A percentile compares a stretch with the other conserved stretches of the same genome.
Evolutionary conservation across 2,888 invertebrate species (phyloP).

Genomic region (Calameuta idolon): DNA sequence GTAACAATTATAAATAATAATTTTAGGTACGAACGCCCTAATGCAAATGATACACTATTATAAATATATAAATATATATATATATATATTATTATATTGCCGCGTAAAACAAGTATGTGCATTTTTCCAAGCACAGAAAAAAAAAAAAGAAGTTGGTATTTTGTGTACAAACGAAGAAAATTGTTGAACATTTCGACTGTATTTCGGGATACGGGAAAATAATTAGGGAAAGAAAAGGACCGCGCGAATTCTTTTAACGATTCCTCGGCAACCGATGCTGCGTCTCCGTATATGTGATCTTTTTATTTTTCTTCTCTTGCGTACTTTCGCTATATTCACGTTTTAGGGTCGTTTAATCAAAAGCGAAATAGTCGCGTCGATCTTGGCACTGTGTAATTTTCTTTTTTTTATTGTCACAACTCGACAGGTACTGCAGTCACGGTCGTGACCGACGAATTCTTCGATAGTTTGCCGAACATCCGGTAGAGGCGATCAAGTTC

Average conservation of each 20-base stretch:
- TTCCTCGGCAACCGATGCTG: neutral
- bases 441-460: neutral
- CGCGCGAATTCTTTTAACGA: neutral
- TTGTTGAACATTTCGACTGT: conserved; percentile 23
- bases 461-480: neutral
- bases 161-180: conserved; percentile 56
- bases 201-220: conserved; percentile 9
- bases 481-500: neutral
- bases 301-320: neutral
- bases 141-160: conserved; percentile 56
- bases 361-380: neutral
- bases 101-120: conserved; percentile 54
- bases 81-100: conserved; percentile 38
- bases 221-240: neutral
- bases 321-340: neutral
- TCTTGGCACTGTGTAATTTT: neutral
- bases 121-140: conserved; percentile 54
- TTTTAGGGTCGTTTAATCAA: neutral
- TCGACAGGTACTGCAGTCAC: neutral
- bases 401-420: neutral
- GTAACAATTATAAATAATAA: conserved; percentile 51
- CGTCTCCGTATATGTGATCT: neutral
- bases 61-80: conserved; percentile 40
- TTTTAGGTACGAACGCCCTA: conserved; percentile 48
- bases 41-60: conserved; percentile 48